Evolutionary conservation across 1,140 invertebrate species (phyloP).

Genomic region (Harpegnathos saltator): DNA sequence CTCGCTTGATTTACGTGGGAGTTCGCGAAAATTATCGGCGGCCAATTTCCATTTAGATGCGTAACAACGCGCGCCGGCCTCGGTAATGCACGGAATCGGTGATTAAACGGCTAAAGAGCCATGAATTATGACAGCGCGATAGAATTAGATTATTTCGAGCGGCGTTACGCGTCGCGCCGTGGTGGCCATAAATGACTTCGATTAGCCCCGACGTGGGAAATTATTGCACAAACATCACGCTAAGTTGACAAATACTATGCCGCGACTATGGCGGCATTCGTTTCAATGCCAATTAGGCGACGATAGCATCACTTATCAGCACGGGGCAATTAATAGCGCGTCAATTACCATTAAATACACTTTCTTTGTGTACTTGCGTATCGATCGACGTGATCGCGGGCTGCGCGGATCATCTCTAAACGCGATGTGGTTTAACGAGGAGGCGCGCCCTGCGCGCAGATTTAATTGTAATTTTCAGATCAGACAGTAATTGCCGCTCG

Average conservation of each 20-base stretch:
- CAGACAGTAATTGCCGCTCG: not conserved
- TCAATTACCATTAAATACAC: slow-evolving; percentile 35
- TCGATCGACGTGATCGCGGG: slow-evolving; percentile 3
- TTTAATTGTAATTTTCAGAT: slow-evolving; percentile 42
- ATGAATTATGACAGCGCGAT: slow-evolving; percentile 48
- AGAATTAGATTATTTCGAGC: slow-evolving; percentile 56
- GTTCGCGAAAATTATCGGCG: slow-evolving; percentile 54
- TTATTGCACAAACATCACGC: slow-evolving; percentile 36
- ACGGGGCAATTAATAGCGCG: not conserved
- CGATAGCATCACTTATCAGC: slow-evolving; percentile 25
- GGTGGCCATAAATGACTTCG: slow-evolving; percentile 38
- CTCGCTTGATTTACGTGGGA: slow-evolving; percentile 24
- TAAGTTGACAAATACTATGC: slow-evolving; percentile 35
- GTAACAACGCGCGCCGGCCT: slow-evolving; percentile 19
- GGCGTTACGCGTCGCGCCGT: not conserved
- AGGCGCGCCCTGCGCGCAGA: not conserved
- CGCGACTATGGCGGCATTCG: slow-evolving; percentile 2
- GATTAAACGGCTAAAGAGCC: slow-evolving; percentile 56
- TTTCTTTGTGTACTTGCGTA: slow-evolving; percentile 30
- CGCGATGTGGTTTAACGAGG: not conserved
- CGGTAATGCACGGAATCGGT: slow-evolving; percentile 27
- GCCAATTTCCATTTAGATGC: slow-evolving; percentile 58
- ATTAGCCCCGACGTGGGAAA: not conserved
- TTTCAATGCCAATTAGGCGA: slow-evolving; percentile 27
- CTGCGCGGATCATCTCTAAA: not conserved